Percentiles rank a stretch among this genome's conserved stretches.
These are phyloP conservation scores for Sinotaia quadrata DNA, from an alignment of 2,888 invertebrate species.

Conservation along the genomic window DNA sequence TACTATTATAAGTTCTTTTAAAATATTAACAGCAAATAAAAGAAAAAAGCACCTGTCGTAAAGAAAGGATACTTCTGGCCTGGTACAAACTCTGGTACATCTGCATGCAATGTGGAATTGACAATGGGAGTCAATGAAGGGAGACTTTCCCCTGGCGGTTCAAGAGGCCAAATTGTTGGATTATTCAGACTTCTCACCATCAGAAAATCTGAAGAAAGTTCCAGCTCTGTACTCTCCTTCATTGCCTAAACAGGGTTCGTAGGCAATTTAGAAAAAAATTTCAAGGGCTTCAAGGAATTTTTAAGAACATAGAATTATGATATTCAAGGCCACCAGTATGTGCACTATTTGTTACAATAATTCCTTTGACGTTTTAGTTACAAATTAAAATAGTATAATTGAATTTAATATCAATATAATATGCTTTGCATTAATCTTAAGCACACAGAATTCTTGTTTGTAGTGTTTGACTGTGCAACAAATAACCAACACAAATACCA, in stretches of 20 bases:
- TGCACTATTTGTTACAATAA: too few relatives aligned
- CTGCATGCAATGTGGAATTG: slow-evolving; percentile 79
- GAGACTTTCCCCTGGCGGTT: slow-evolving; percentile 34
- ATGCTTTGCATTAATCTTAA: too few relatives aligned
- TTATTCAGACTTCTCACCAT: slow-evolving; percentile 88
- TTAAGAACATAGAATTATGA: too few relatives aligned
- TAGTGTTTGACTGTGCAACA: too few relatives aligned
- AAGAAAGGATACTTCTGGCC: slow-evolving; percentile 60
- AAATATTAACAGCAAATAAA: too few relatives aligned
- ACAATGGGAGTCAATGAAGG: slow-evolving; percentile 25
- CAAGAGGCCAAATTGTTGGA: slow-evolving; percentile 86
- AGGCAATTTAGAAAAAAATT: neutral
- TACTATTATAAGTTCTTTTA: too few relatives aligned
- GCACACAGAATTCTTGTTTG: too few relatives aligned
- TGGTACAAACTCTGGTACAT: slow-evolving; percentile 90
- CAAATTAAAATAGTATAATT: too few relatives aligned
- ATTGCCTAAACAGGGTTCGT: slow-evolving; percentile 75
- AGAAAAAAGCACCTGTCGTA: neutral
- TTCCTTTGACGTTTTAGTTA: too few relatives aligned
- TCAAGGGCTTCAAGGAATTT: neutral
- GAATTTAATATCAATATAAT: too few relatives aligned
- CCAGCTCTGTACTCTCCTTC: slow-evolving; percentile 87
- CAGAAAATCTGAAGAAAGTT: slow-evolving; percentile 79
- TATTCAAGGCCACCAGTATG: too few relatives aligned
- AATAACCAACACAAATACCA: too few relatives aligned